These are phyloP conservation scores for Hyla sarda DNA, from an alignment of 2,113 vertebrate species.

Conservation along the genomic window DNA sequence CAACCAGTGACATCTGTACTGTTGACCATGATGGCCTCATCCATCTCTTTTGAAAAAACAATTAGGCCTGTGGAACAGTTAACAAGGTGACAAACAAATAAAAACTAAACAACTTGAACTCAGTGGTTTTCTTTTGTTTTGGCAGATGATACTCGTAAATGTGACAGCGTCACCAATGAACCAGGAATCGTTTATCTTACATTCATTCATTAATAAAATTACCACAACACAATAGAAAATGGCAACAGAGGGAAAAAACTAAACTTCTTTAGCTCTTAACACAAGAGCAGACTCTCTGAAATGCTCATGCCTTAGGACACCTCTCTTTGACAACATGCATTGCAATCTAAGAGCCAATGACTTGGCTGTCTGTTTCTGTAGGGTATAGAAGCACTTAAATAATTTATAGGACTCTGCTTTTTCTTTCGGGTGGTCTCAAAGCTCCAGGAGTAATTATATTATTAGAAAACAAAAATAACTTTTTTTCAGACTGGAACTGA, in stretches of 20 bases:
- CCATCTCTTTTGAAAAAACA: too few relatives aligned
- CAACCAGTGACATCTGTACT: too few relatives aligned
- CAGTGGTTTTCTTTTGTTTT: too few relatives aligned
- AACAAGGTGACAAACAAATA: too few relatives aligned
- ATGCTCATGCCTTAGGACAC: conserved; percentile 19
- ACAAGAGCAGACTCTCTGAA: neutral
- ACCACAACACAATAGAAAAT: neutral
- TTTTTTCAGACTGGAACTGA: too few relatives aligned
- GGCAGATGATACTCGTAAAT: neutral
- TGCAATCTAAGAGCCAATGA: conserved; percentile 24
- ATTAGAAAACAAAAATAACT: conserved; percentile 15
- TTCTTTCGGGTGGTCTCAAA: conserved; percentile 49
- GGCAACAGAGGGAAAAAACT: neutral
- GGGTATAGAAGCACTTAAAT: conserved; percentile 37
- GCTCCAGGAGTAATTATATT: conserved; percentile 46
- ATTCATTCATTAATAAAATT: neutral
- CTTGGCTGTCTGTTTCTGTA: conserved; percentile 46
- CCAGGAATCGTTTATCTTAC: neutral
- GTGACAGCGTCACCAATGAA: neutral
- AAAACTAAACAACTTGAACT: too few relatives aligned
- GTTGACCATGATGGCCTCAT: too few relatives aligned
- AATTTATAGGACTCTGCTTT: conserved; percentile 35
- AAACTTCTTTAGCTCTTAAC: neutral
- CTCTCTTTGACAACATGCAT: conserved; percentile 38
- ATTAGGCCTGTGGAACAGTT: too few relatives aligned